phyloP scores from a whole-genome alignment of 2,113 vertebrate genomes.

The Murina feae region DNA sequence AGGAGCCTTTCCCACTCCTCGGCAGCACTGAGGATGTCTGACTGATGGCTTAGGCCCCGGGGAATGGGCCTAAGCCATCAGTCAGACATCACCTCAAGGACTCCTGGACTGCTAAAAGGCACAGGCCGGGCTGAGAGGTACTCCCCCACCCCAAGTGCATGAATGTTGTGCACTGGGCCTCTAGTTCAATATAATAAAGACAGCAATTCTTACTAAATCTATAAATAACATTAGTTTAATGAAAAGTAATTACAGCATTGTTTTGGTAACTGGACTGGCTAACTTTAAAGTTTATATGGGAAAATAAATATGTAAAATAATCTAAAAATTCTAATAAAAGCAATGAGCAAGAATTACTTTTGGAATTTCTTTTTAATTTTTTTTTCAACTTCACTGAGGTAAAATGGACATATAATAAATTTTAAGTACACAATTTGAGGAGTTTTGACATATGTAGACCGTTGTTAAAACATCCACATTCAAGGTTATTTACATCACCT shows the following conservation, averaged over 20 bases:
- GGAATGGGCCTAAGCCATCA: too few relatives aligned
- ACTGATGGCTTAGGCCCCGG: too few relatives aligned
- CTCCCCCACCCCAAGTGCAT: too few relatives aligned
- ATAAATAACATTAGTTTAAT: not conserved
- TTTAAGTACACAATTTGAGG: not conserved
- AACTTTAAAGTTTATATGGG: not conserved
- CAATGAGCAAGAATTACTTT: not conserved
- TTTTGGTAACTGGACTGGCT: conserved; percentile 7
- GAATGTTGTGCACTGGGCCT: too few relatives aligned
- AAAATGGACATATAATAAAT: not conserved
- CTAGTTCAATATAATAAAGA: not conserved
- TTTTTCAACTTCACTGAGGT: conserved; percentile 3
- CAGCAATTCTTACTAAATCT: not conserved
- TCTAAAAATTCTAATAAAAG: not conserved
- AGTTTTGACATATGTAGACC: not conserved
- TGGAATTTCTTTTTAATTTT: not conserved
- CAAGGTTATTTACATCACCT: not conserved
- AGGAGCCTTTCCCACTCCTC: too few relatives aligned
- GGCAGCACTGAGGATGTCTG: too few relatives aligned
- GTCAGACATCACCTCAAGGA: too few relatives aligned
- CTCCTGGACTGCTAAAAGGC: too few relatives aligned
- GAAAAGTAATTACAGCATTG: not conserved
- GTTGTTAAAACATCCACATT: not conserved
- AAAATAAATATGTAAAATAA: conserved; percentile 30
- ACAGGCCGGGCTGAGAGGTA: too few relatives aligned